Base-by-base conservation (phyloP, 2,797 vertebrate species). In the Nasua narica region DNA sequence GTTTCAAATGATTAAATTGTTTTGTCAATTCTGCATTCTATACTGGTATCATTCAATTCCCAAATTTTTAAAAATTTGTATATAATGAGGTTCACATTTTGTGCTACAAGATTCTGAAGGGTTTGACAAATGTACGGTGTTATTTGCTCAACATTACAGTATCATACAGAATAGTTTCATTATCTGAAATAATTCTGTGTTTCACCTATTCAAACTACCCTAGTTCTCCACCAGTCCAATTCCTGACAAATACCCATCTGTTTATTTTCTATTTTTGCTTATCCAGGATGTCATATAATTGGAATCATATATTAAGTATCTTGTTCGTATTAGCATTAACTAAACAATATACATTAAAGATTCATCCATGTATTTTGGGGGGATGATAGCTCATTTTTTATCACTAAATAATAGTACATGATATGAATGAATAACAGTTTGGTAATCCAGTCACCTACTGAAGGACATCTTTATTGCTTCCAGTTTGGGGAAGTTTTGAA, bases 371-470 rank as follows among this genome's bases (percentile, higher is more conserved):
- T 77, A 13, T 14, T 74, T 67, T 93, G 67, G n/a, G 35, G 2
- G 18, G 32, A 54, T 62, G 25, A 72, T 46, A 84, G 19, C 11
- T 77, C 54, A 82, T 35, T 82, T 94, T 83, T 89, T 46, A 10
- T 82, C n/a, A 83, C 18, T 77, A 11, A 87, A 78, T 78, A 86
- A 89, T 92, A 72, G 4, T 82, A 40, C 3, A 81, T 50, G 52
- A 10, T 25, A 62, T 86, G 40, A 94, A 76, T 46, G 14, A 19
- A 32, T 56, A 32, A 48, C 21, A 50, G 3, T 54, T 94, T 70
- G 5, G 35, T 82, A 69, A 82, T 69, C 27, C 7, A 91, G 29
- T 78, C 43, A 78, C 40, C 65, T 62, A 27, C 82, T 87, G 9
- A 78, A 79, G 37, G 16, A 46, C n/a, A 84, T 56, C n/a, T 70